These are phyloP conservation scores for Condylura cristata DNA, from an alignment of 2,113 vertebrate species.

Conservation along the genomic window DNA sequence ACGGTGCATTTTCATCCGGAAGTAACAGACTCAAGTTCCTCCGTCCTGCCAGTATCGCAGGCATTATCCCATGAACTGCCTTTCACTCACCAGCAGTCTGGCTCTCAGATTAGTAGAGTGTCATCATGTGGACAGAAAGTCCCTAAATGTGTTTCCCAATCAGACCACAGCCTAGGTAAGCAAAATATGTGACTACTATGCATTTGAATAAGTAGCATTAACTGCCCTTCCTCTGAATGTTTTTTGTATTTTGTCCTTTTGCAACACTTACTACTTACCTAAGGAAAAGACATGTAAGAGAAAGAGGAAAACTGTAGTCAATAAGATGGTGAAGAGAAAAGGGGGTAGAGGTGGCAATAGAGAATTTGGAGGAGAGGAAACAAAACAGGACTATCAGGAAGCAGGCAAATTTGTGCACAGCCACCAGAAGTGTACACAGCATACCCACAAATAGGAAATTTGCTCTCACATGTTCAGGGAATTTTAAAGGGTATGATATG, in stretches of 20 bases:
- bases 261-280: background rate
- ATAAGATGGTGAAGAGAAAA: background rate
- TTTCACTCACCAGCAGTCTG: background rate
- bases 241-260: background rate
- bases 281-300: background rate
- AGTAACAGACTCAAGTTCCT: accelerated
- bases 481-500: background rate
- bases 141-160: background rate
- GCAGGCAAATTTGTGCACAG: background rate
- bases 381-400: background rate
- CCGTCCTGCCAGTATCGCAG: accelerated
- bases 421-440: background rate
- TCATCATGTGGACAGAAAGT: background rate
- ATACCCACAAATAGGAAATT: background rate
- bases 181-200: background rate
- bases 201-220: background rate
- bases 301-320: background rate
- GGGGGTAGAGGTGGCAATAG: background rate
- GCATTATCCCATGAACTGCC: background rate
- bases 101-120: background rate
- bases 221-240: background rate
- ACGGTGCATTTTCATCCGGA: background rate
- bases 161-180: conserved; percentile 3
- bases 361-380: background rate
- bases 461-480: background rate